Base-by-base conservation (phyloP, 2,113 vertebrate genomes). In the Oreochromis spilurus region DNA sequence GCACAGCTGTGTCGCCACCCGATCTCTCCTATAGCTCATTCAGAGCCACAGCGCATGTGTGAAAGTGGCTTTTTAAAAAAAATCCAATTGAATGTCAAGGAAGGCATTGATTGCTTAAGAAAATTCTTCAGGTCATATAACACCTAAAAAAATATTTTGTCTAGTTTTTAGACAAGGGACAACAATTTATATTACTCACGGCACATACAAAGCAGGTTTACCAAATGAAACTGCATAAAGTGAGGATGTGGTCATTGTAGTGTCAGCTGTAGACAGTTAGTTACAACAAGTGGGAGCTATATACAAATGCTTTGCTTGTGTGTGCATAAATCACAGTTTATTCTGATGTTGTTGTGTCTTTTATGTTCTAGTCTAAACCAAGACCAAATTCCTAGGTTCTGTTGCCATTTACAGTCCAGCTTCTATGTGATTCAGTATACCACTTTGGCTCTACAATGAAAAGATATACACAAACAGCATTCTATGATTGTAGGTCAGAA, bases 291-390 rank as follows among this genome's bases (percentile, higher is more conserved):
- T 88, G 79, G 88, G 85, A 92, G 90, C 77, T 88, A 87, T 93
- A 93, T 88, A 91, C 88, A 93, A 92, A 93, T 90, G 83, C 89
- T 91, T 92, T 91, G 85, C 85, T 83, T 89, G 84, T 91, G 89
- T 55, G 57, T 91, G 89, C 82, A 88, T 89, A 92, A 92, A 93
- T 91, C 80, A 88, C 88, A 91, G 86, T 95, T 94, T 88, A 91
- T 90, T 65, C 79, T 78, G 81, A 70, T 94, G 89, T 90, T 93
- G 93, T 94, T 95, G 90, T 92, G 93, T 94, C 93, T 94, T 95
- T 94, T 87, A 89, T 93, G 92, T 94, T 60, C 88, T 26, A 95
- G 95, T 92, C 95, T 95, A 95, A 95, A 93, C 95, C 75, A 86
- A 93, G 91, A 88, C 81, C 85, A 94, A 93, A 91, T 93, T 84